Evolutionary conservation across 2,797 vertebrate genomes (phyloP).

Genomic region (Platalea minor): DNA sequence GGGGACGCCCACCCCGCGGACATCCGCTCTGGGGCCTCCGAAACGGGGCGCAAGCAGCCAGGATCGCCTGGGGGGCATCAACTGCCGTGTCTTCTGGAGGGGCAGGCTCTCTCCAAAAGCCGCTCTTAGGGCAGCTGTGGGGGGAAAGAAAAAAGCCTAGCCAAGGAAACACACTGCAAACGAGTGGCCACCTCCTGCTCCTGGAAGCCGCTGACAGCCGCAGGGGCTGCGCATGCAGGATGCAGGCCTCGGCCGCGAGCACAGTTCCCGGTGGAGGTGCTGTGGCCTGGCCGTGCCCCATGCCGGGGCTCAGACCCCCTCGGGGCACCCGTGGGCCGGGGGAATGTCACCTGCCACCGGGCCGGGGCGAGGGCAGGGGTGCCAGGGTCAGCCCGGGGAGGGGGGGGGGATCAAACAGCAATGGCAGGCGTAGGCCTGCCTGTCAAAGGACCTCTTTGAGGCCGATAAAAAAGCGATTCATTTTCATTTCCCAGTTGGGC

Average conservation of each 20-base stretch:
- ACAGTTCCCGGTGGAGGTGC: neutral
- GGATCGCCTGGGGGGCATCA: neutral
- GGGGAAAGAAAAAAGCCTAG: neutral
- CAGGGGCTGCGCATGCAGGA: fast-evolving
- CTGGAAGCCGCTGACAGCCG: neutral
- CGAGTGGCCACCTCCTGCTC: neutral
- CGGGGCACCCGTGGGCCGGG: neutral
- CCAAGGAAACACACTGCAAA: neutral
- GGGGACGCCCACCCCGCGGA: fast-evolving
- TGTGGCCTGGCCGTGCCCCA: neutral
- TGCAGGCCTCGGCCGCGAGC: fast-evolving
- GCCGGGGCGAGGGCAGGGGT: conserved; percentile 44
- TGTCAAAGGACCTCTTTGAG: conserved; percentile 83
- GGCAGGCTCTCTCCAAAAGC: neutral
- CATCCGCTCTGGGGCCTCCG: fast-evolving
- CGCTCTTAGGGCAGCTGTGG: neutral
- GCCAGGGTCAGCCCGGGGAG: neutral
- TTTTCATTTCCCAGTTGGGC: conserved; percentile 63
- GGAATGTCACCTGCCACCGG: conserved; percentile 76
- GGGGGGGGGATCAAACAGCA: conserved; percentile 11
- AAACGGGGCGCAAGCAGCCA: fast-evolving
- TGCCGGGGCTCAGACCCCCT: fast-evolving
- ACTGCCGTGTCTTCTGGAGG: neutral
- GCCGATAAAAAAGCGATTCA: conserved; percentile 62
- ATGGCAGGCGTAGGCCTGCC: conserved; percentile 69